Conservation (phyloP, 1,140 invertebrate species). For the Tetramorium alpestre region DNA sequence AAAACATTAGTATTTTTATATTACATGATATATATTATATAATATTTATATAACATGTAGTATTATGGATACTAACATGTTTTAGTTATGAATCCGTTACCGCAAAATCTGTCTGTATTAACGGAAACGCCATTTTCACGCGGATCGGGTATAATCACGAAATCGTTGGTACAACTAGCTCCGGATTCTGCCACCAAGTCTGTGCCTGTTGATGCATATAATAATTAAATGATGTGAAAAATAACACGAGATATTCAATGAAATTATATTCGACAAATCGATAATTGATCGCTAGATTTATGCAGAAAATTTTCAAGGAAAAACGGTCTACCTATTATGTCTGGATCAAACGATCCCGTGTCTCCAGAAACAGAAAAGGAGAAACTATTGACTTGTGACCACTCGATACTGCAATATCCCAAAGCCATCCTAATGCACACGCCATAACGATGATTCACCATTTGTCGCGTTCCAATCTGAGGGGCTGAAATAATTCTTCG, state of each 20-base stretch:
- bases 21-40: neutral
- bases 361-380: slow-evolving; percentile 91
- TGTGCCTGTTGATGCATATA: slow-evolving; percentile 79
- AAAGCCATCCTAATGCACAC: slow-evolving; percentile 89
- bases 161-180: slow-evolving; percentile 89
- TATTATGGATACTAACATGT: slow-evolving; percentile 86
- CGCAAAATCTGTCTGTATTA: slow-evolving; percentile 90
- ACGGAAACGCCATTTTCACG: slow-evolving; percentile 81
- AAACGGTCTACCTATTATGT: slow-evolving; percentile 74
- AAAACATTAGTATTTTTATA: neutral
- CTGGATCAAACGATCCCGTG: slow-evolving; percentile 86
- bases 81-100: slow-evolving; percentile 89
- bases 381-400: slow-evolving; percentile 87
- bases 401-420: slow-evolving; percentile 89
- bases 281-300: neutral
- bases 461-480: slow-evolving; percentile 88
- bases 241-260: neutral
- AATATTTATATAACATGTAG: neutral
- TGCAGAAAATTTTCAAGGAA: neutral
- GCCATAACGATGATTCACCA: slow-evolving; percentile 92
- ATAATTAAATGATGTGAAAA: neutral
- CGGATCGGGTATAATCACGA: slow-evolving; percentile 91
- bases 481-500: slow-evolving; percentile 53
- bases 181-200: slow-evolving; percentile 85
- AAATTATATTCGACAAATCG: neutral